These are phyloP conservation scores for Onychomys arenicola DNA, from an alignment of 2,797 vertebrate genomes.

Conservation along the genomic window DNA sequence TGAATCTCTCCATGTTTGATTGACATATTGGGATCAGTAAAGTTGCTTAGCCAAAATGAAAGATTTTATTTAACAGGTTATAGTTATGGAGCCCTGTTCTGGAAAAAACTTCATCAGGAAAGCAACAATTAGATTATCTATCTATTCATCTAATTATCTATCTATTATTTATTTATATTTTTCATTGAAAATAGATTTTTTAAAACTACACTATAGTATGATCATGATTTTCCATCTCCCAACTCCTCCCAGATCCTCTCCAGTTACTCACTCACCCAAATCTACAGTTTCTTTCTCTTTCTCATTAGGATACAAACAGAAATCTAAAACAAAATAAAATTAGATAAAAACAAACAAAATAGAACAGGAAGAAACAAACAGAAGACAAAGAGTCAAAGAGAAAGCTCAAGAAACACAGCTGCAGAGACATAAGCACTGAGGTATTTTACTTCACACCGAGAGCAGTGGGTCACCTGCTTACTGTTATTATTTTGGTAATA, in stretches of 20 bases:
- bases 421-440: not conserved
- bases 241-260: not conserved
- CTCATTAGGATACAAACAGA: not conserved
- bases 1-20: not conserved
- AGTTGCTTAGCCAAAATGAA: not conserved
- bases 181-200: not conserved
- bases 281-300: not conserved
- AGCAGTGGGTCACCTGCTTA: not conserved
- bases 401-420: not conserved
- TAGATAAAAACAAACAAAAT: not conserved
- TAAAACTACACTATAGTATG: not conserved
- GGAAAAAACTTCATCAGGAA: slow-evolving; percentile 41
- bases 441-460: not conserved
- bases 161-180: not conserved
- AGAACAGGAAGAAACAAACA: too few species aligned
- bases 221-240: too few species aligned
- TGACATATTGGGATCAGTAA: not conserved
- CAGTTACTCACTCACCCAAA: not conserved
- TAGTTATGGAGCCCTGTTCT: not conserved
- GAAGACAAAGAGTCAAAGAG: not conserved
- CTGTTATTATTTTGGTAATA: not conserved
- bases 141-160: not conserved
- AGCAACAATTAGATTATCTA: slow-evolving; percentile 32
- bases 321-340: not conserved
- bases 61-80: not conserved